phyloP scores from a whole-genome alignment of 2,797 vertebrate genomes.

The Mus caroli region DNA sequence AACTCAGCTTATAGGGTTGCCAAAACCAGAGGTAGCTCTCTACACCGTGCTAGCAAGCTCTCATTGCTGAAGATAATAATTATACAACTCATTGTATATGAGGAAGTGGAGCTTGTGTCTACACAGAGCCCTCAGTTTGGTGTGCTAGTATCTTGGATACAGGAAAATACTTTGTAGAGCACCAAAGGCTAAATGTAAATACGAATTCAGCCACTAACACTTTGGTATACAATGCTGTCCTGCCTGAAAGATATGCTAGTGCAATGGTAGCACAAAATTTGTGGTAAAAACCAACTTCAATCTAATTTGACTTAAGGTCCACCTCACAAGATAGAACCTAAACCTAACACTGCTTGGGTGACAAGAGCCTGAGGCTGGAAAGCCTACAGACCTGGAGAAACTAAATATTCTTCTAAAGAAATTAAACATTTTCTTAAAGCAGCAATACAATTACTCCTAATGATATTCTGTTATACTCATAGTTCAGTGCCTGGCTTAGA shows the following conservation, averaged over 20 bases:
- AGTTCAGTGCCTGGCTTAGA: neutral
- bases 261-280: neutral
- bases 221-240: neutral
- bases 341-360: too few species aligned
- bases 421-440: neutral
- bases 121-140: neutral
- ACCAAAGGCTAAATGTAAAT: neutral
- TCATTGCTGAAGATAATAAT: neutral
- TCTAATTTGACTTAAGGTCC: too few species aligned
- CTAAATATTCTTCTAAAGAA: neutral
- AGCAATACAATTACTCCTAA: neutral
- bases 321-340: too few species aligned
- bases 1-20: neutral
- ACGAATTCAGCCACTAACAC: too few species aligned
- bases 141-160: neutral
- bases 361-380: neutral
- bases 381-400: rapidly evolving
- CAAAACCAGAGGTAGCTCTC: neutral
- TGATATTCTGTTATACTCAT: neutral
- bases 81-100: neutral
- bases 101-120: too few species aligned
- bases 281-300: neutral
- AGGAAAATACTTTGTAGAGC: neutral
- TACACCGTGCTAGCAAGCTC: neutral
- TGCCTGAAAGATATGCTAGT: neutral